Base-by-base conservation (phyloP, 2,888 invertebrate species). In the Microctonus brassicae region DNA sequence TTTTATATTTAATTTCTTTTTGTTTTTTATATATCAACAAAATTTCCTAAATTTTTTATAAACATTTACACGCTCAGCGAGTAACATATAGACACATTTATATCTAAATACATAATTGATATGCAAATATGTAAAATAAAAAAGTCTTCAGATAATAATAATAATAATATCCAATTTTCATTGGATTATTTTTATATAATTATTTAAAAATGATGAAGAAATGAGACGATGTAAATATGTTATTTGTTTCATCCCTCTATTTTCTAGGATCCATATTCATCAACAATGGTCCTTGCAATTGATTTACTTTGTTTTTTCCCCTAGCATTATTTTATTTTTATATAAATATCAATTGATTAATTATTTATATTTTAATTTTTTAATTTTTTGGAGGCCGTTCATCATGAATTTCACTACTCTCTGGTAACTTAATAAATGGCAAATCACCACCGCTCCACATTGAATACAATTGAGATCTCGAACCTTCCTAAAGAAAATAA, bases 401-500 rank as follows among this genome's bases (percentile, higher is more conserved):
- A 53, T 86, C 84, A 55, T 83, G 84, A 26, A 82, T 78, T 77
- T 88, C 88, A 69, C 83, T 87, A 74, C 87, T 88, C 76, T 89
- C 89, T 10, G 89, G 87, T 60, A 89, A 80, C 82, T 88, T 88
- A 68, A 88, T 89, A 75, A 89, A 89, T 17, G 88, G 88, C 75
- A 89, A 77, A 75, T 89, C 89, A 58, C 86, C 87, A 65, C 89
- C 88, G 73, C 88, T 88, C 88, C 89, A 89, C 88, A 89, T 89
- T 22, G 88, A 89, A 75, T 89, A 89, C 24, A 89, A 80, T 69
- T 88, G 88, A 62, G 88, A 87, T 73, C 87, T 84, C 42, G 86
- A 82, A 53, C 83, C 82, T 73, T 88, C 88, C 86, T 88, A 77
- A n/a, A n/a, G n/a, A n/a, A n/a, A n/a, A n/a, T n/a, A 10, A 77